Percentiles rank a stretch among this genome's conserved stretches.
Conservation (phyloP, 2,113 vertebrate species). For the Capreolus pygargus region DNA sequence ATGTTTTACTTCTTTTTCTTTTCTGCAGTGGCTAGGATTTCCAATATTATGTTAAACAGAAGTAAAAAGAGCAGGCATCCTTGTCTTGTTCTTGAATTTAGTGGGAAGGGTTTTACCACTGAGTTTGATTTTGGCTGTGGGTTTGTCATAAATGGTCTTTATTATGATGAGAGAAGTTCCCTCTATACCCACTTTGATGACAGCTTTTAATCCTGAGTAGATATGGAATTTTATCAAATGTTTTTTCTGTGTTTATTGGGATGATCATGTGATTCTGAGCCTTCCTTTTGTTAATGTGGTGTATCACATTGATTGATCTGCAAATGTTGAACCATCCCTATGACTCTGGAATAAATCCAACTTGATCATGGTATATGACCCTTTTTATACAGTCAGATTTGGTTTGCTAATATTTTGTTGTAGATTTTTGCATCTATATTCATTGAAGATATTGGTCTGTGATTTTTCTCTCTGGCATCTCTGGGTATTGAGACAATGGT, state of each 20-base stretch:
- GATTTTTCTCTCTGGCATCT: neutral
- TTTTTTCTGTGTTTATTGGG: neutral
- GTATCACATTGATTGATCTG: neutral
- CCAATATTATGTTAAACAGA: neutral
- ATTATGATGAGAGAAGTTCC: neutral
- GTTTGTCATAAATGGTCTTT: neutral
- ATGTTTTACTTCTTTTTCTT: neutral
- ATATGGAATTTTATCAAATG: neutral
- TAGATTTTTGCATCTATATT: neutral
- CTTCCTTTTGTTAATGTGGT: neutral
- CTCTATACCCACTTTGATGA: neutral
- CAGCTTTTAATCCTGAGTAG: neutral
- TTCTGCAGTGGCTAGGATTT: neutral
- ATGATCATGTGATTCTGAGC: neutral
- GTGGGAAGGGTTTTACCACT: neutral
- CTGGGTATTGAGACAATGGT: neutral
- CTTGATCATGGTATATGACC: neutral
- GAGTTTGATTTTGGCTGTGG: neutral
- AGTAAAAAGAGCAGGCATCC: neutral
- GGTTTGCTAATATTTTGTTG: neutral
- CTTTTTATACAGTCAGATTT: neutral
- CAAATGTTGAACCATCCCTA: neutral
- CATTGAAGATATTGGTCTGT: neutral
- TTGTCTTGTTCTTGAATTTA: neutral
- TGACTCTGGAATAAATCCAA: neutral